Evolutionary conservation across 2,797 vertebrate species (phyloP).

Genomic region (Huso huso): DNA sequence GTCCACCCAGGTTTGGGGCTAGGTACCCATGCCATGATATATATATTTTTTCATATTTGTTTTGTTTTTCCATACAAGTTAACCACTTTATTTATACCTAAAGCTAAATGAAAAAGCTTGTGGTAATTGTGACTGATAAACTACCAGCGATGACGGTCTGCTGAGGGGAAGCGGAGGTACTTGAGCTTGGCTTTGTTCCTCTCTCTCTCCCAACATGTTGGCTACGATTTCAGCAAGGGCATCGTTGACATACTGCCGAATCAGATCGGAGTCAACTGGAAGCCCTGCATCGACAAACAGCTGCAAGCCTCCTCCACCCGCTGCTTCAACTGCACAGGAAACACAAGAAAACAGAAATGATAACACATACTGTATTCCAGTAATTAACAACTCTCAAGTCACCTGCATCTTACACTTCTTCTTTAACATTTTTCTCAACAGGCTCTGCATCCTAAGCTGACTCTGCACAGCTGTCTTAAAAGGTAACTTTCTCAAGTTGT

Average conservation of each 20-base stretch:
- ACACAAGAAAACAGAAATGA: neutral
- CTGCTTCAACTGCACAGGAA: conserved; percentile 46
- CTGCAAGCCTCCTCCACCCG: conserved; percentile 50
- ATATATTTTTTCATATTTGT: neutral
- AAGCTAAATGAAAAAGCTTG: conserved; percentile 11
- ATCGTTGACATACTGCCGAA: conserved; percentile 70
- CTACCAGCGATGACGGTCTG: conserved; percentile 33
- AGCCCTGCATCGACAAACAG: conserved; percentile 59
- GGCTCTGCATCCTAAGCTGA: no score
- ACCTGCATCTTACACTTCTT: no score
- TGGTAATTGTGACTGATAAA: neutral
- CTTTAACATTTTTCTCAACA: no score
- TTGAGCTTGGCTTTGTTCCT: conserved; percentile 19
- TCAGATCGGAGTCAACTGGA: conserved; percentile 66
- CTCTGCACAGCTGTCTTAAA: no score
- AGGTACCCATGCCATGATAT: neutral
- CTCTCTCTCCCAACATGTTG: conserved; percentile 60
- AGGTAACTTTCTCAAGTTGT: no score
- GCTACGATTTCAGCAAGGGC: conserved; percentile 69
- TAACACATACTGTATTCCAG: no score
- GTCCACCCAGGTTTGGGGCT: no score
- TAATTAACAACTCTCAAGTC: no score
- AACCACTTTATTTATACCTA: neutral
- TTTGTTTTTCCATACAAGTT: neutral
- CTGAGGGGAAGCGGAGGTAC: conserved; percentile 21